Percentiles rank a stretch among this genome's conserved stretches.
phyloP scores from a whole-genome alignment of 2,113 vertebrate species.

The Takifugu bimaculatus region DNA sequence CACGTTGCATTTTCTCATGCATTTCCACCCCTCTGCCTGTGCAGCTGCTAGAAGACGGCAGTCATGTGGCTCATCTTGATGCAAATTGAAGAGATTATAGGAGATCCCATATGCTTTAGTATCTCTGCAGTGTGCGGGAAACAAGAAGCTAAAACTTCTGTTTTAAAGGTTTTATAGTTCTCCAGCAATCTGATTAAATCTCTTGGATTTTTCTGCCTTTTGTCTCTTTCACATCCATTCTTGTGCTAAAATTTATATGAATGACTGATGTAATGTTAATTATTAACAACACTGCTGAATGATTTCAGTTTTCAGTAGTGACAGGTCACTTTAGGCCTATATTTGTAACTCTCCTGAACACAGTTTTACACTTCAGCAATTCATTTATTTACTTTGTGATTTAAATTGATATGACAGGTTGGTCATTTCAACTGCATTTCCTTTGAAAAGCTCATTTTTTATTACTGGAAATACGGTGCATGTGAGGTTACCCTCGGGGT shows the following conservation, averaged over 20 bases:
- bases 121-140: not conserved
- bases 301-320: constrained; percentile 47
- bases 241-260: constrained; percentile 14
- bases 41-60: constrained; percentile 13
- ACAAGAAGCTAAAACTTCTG: not conserved
- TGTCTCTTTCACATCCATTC: constrained; percentile 32
- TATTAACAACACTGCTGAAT: constrained; percentile 55
- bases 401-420: not conserved
- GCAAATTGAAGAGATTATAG: constrained; percentile 29
- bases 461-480: not conserved
- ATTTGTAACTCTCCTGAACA: constrained; percentile 8
- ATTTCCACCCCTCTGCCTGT: constrained; percentile 18
- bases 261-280: constrained; percentile 48
- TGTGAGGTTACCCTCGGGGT: constrained; percentile 8
- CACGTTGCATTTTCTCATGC: constrained; percentile 22
- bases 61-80: constrained; percentile 13
- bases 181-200: constrained; percentile 39
- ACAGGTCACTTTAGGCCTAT: constrained; percentile 29
- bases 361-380: not conserved
- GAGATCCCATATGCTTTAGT: constrained; percentile 4
- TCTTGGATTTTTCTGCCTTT: constrained; percentile 31
- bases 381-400: not conserved
- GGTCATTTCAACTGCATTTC: not conserved
- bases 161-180: not conserved
- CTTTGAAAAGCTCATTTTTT: constrained; percentile 6